These are phyloP conservation scores for Aphelenchoides fujianensis DNA, from an alignment of 1,140 invertebrate species.

Conservation along the genomic window DNA sequence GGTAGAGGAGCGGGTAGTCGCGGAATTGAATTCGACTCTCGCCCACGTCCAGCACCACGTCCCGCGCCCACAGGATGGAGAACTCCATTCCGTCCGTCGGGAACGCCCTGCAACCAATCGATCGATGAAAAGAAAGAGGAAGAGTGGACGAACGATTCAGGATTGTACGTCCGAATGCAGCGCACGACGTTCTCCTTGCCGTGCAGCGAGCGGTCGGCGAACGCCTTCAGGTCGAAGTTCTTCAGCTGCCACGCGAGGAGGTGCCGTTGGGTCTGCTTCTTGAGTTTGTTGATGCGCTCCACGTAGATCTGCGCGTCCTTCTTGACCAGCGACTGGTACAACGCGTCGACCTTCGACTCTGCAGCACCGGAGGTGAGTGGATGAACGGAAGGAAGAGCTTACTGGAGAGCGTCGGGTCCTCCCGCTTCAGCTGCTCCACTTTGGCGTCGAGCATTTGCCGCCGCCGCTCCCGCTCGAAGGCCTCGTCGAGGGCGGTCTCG, in stretches of 20 bases:
- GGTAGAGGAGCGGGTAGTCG: slow-evolving; percentile 85
- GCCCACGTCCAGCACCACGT: slow-evolving; percentile 75
- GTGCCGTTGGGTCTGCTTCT: slow-evolving; percentile 69
- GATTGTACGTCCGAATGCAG: slow-evolving; percentile 77
- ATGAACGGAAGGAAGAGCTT: slow-evolving; percentile 58
- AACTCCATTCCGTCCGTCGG: slow-evolving; percentile 86
- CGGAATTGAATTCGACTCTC: slow-evolving; percentile 82
- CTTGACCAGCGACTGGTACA: slow-evolving; percentile 78
- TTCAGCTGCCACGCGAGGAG: slow-evolving; percentile 78
- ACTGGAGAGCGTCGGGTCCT: slow-evolving; percentile 78
- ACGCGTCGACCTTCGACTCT: slow-evolving; percentile 73
- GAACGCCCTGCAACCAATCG: slow-evolving; percentile 71
- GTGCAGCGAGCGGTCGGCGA: slow-evolving; percentile 81
- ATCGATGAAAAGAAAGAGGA: slow-evolving; percentile 18
- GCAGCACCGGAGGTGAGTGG: slow-evolving; percentile 34
- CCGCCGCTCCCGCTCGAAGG: slow-evolving; percentile 87
- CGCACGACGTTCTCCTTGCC: slow-evolving; percentile 75
- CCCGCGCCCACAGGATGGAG: slow-evolving; percentile 84
- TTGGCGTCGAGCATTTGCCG: slow-evolving; percentile 82
- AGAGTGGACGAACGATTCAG: slow-evolving; percentile 68
- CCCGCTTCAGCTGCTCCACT: slow-evolving; percentile 75
- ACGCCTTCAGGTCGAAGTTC: slow-evolving; percentile 69
- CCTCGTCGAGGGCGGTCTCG: slow-evolving; percentile 90
- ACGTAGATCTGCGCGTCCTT: slow-evolving; percentile 93
- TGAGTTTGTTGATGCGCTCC: slow-evolving; percentile 74